Evolutionary conservation across 1,140 invertebrate genomes (phyloP).

Genomic region (Agrypnia vestita): DNA sequence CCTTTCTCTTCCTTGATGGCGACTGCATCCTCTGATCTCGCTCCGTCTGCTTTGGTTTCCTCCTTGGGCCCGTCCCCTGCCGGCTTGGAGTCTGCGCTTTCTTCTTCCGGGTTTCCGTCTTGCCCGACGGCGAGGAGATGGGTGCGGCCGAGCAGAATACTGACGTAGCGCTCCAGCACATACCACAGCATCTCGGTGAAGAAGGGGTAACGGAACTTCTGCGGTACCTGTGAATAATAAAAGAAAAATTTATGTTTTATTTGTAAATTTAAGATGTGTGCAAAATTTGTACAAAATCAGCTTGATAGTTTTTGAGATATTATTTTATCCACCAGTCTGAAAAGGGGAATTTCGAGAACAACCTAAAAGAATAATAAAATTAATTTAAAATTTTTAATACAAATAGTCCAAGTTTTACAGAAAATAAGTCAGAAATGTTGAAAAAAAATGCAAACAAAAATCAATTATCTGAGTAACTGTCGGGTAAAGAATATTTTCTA

Average conservation of each 20-base stretch:
- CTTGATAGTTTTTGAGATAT: too few relatives aligned
- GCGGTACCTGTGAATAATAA: conserved; percentile 81
- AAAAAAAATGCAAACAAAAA: too few relatives aligned
- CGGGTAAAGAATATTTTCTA: too few relatives aligned
- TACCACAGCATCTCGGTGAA: conserved; percentile 99
- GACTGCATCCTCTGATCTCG: too few relatives aligned
- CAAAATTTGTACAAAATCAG: too few relatives aligned
- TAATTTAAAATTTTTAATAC: too few relatives aligned
- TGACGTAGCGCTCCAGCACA: conserved; percentile 94
- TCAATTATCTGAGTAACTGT: too few relatives aligned
- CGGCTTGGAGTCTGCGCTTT: conserved; percentile 60
- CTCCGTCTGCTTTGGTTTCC: conserved; percentile 60
- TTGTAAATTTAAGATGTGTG: conserved; percentile 21
- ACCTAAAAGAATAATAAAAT: too few relatives aligned
- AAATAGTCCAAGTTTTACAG: too few relatives aligned
- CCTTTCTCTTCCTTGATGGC: conserved; percentile 9
- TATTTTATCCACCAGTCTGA: too few relatives aligned
- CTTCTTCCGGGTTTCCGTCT: conserved; percentile 67
- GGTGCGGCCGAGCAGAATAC: conserved; percentile 87
- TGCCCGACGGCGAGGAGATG: conserved; percentile 79
- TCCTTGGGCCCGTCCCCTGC: conserved; percentile 62
- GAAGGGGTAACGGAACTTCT: conserved; percentile 98
- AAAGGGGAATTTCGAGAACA: too few relatives aligned
- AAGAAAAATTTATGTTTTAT: not conserved
- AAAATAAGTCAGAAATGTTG: too few relatives aligned